A percentile compares a stretch with the other conserved stretches of the same genome.
phyloP scores from a whole-genome alignment of 1,140 invertebrate species.

The Conus betulinus region DNA sequence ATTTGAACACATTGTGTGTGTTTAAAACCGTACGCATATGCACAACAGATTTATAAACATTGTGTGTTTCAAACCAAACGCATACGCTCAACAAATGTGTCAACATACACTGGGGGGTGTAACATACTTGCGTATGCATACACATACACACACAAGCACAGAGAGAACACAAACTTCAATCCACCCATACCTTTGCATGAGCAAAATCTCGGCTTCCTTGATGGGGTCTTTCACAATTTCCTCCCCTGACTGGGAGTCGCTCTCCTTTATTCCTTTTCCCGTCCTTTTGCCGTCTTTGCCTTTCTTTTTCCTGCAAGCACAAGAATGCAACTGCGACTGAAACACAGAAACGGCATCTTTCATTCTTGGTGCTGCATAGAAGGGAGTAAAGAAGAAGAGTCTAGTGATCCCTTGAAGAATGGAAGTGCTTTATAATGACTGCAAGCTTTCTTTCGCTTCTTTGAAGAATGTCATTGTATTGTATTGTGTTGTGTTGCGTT shows the following conservation, averaged over 20 bases:
- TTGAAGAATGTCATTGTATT: no score
- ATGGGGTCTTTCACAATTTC: conserved; percentile 55
- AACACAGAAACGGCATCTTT: not conserved
- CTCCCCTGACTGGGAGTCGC: conserved; percentile 57
- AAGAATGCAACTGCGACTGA: not conserved
- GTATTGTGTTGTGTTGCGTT: no score
- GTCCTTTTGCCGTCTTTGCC: conserved; percentile 51
- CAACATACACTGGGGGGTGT: not conserved
- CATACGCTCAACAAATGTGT: not conserved
- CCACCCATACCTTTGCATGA: conserved; percentile 69
- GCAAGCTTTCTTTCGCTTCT: no score
- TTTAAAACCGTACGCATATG: not conserved
- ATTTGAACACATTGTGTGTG: no score
- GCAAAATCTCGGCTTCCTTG: conserved; percentile 69
- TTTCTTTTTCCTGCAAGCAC: conserved; percentile 62
- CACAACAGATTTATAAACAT: not conserved
- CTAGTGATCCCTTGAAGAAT: no score
- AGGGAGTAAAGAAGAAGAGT: no score
- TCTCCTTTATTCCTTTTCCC: conserved; percentile 51
- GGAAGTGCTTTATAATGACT: no score
- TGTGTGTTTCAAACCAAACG: not conserved
- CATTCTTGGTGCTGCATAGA: no score
- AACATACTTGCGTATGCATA: not conserved
- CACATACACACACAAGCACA: not conserved
- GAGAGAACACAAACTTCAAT: not conserved